phyloP scores from a whole-genome alignment of 2,113 vertebrate species.

The Monopterus albus region DNA sequence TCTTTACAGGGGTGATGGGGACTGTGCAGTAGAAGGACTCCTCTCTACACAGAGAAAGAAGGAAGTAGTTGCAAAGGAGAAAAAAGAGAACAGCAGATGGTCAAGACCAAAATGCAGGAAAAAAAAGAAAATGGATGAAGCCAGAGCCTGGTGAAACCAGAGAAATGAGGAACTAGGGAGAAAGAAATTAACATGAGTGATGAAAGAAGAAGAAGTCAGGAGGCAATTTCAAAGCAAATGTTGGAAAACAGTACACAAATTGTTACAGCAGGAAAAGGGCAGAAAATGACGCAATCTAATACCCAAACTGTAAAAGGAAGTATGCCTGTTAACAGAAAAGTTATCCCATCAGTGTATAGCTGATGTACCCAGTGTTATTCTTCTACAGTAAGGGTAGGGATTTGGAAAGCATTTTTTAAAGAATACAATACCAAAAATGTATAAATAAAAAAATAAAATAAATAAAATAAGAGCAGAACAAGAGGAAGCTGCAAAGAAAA shows the following conservation, averaged over 20 bases:
- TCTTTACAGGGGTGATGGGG: constrained; percentile 93
- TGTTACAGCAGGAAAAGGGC: constrained; percentile 35
- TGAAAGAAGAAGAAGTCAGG: constrained; percentile 51
- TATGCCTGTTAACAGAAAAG: neutral
- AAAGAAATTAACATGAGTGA: constrained; percentile 50
- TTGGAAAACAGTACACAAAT: constrained; percentile 40
- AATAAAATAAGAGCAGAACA: constrained; percentile 41
- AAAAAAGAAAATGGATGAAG: constrained; percentile 54
- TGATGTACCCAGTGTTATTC: neutral
- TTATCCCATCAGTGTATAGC: neutral
- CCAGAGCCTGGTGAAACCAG: constrained; percentile 33
- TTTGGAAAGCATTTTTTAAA: constrained; percentile 3
- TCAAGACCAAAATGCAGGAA: constrained; percentile 61
- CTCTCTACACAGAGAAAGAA: constrained; percentile 84
- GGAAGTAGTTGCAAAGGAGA: constrained; percentile 50
- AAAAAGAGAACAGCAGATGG: constrained; percentile 60
- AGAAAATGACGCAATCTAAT: constrained; percentile 12
- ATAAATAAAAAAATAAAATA: too few relatives aligned
- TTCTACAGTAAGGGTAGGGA: constrained; percentile 24
- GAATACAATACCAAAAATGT: constrained; percentile 38
- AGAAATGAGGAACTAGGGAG: constrained; percentile 52
- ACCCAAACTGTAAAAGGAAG: constrained; percentile 41
- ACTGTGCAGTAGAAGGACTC: constrained; percentile 92
- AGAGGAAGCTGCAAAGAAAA: constrained; percentile 62
- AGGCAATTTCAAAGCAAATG: constrained; percentile 49